Conservation (phyloP, 2,797 vertebrate genomes). For the Danio tinwini region DNA sequence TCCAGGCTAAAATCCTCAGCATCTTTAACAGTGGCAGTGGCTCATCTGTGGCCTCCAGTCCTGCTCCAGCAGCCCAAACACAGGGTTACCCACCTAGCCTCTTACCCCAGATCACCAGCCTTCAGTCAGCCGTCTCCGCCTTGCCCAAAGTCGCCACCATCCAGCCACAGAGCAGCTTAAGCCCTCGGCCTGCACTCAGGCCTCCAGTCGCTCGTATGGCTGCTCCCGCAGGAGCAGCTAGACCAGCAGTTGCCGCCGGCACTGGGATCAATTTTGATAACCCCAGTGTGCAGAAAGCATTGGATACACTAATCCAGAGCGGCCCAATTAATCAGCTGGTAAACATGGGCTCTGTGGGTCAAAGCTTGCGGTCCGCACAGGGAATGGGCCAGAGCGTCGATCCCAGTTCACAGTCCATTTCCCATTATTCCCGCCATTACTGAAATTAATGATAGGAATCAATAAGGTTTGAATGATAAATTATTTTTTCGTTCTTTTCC, state of each 20-base stretch:
- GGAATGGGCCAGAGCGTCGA: slow-evolving; percentile 63
- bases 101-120: slow-evolving; percentile 29
- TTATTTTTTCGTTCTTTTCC: slow-evolving; percentile 27
- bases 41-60: not conserved
- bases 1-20: slow-evolving; percentile 98
- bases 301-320: slow-evolving; percentile 97
- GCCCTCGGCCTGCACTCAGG: slow-evolving; percentile 64
- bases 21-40: slow-evolving; percentile 90
- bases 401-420: slow-evolving; percentile 72
- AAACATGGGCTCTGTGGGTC: slow-evolving; percentile 66
- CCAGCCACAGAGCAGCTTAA: slow-evolving; percentile 74
- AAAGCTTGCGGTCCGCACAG: slow-evolving; percentile 68
- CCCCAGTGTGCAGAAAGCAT: slow-evolving; percentile 97
- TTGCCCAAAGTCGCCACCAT: slow-evolving; percentile 65
- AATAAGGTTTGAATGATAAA: not conserved
- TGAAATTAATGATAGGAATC: slow-evolving; percentile 55
- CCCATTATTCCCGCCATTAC: slow-evolving; percentile 91
- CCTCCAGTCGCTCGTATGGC: slow-evolving; percentile 72
- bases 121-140: slow-evolving; percentile 16
- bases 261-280: slow-evolving; percentile 95
- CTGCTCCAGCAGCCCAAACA: slow-evolving; percentile 56
- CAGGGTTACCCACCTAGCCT: slow-evolving; percentile 70
- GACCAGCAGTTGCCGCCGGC: slow-evolving; percentile 75
- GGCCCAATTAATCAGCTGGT: slow-evolving; percentile 94
- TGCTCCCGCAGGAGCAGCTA: slow-evolving; percentile 71